These are phyloP conservation scores for Prolemur simus DNA, from an alignment of 2,113 vertebrate species.

Conservation along the genomic window DNA sequence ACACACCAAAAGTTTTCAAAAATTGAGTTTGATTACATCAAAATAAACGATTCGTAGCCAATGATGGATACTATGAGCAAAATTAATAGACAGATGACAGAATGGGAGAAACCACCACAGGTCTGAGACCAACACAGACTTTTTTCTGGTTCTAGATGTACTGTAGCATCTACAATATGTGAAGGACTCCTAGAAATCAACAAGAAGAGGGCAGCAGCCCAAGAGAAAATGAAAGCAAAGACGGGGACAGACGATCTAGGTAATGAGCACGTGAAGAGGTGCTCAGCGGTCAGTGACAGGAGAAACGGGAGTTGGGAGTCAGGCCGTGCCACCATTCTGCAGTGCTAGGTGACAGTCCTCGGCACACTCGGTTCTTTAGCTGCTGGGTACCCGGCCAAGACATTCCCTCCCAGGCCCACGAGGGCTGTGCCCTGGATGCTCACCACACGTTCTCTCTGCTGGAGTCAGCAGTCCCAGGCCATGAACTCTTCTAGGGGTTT, in stretches of 20 bases:
- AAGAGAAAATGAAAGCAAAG: background rate
- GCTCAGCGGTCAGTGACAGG: background rate
- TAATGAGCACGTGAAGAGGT: fast-evolving
- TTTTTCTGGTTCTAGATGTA: background rate
- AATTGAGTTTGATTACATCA: background rate
- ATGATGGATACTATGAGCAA: background rate
- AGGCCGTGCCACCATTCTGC: fast-evolving
- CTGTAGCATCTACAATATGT: background rate
- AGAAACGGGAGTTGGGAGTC: fast-evolving
- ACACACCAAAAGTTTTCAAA: background rate
- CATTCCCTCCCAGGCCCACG: no score
- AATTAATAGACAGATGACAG: background rate
- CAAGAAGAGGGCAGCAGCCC: no score
- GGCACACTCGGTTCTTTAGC: no score
- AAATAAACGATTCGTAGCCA: background rate
- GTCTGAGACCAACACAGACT: background rate
- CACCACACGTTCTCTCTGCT: background rate
- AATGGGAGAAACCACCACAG: background rate
- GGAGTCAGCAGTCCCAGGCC: no score
- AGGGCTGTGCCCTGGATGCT: fast-evolving
- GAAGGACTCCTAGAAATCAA: background rate
- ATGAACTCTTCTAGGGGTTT: no score
- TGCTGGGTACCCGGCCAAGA: no score
- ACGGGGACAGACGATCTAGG: background rate
- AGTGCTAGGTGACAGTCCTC: fast-evolving